Evolutionary conservation across 2,888 invertebrate genomes (phyloP), one percentile per base, ranked within the genome.

Genomic region (Miltochrista miniata): DNA sequence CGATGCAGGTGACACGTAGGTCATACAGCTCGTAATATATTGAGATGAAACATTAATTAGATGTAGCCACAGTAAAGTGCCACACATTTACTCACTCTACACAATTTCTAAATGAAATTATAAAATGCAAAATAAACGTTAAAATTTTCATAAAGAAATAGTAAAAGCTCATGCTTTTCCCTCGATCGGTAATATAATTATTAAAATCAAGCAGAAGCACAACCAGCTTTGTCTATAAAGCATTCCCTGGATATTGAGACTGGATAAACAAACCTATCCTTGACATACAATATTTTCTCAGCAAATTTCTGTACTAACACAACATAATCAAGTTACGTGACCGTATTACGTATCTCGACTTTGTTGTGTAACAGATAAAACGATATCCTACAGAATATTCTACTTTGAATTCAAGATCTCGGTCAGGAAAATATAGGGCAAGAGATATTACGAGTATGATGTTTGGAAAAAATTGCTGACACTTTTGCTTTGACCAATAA

Each of bases 361-460:
- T 24, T 42, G 33, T 24, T 42, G 38, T 40, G 15, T 40, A 38
- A 37, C 51, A 54, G 54, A 56, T 56, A 54, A 42, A 29, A 54
- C 51, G 24, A 52, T 59, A 59, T 67, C 42, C 34, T 41, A 50
- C 24, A 12, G 45, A 54, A 51, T 45, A 48, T 43, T 50, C 12
- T 39, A 37, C 48, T 54, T 50, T 36, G 48, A 49, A 46, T 63
- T 54, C 46, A 56, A 60, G 44, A 66, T 48, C 49, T 59, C 48
- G 53, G 55, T 44, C 51, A 63, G 30, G 48, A 55, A 29, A 38
- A 15, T 38, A 38, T 24, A 10, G 38, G 38, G 11, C 10, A 38
- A 10, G 15, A 37, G 14, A 42, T 12, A 11, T 10, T 30, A 29
- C 18, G 18, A 24, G 18, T 24, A 24, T 24, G 18, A 24, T 24